Base-by-base conservation (phyloP, 2,888 invertebrate genomes). In the Neria commutata region DNA sequence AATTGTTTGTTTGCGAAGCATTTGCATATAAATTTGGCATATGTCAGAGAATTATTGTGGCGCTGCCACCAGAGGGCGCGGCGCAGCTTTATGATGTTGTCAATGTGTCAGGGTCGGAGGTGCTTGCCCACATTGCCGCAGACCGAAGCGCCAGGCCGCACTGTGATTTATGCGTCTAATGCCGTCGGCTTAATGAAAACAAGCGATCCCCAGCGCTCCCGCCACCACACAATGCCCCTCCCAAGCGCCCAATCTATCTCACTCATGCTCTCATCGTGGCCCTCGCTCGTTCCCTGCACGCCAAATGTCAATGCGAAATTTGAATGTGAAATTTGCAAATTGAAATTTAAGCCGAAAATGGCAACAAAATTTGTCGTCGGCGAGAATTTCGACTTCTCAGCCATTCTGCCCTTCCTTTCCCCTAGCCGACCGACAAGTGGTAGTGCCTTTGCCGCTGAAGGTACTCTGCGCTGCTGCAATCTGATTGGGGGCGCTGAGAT, bases 11-110 rank as follows among this genome's bases (percentile, higher is more conserved):
- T 80, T 77, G 71, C 70, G 64, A 67, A 65, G 61, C 64, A 78
- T 79, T 79, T 79, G 75, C 79, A 78, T 79, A 73, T 77, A 71
- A 72, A 73, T 74, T 65, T 67, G 71, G 72, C 79, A 80, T 75
- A 78, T 77, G 80, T 71, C 72, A 67, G 61, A 49, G 67, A 66
- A 74, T 68, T 54, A 61, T 56, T 54, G 63, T 56, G 48, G 21
- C 14, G 42, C 17, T 37, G 37, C 4, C 37, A 14, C 4, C n/a
- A 14, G n/a, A 10, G n/a, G n/a, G 14, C 4, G n/a, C n/a, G n/a
- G n/a, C n/a, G 37, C 4, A 11, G 42, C 3, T 42, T 42, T 42
- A 42, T 42, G 42, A 21, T 19, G 19, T 42, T 42, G 42, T 42
- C 42, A 42, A 42, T 21, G 37, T n/a, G 4, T 42, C 5, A 19